Percentiles rank a stretch among this genome's conserved stretches.
phyloP scores from a whole-genome alignment of 2,888 invertebrate genomes.

The Meiosimyza decipiens region DNA sequence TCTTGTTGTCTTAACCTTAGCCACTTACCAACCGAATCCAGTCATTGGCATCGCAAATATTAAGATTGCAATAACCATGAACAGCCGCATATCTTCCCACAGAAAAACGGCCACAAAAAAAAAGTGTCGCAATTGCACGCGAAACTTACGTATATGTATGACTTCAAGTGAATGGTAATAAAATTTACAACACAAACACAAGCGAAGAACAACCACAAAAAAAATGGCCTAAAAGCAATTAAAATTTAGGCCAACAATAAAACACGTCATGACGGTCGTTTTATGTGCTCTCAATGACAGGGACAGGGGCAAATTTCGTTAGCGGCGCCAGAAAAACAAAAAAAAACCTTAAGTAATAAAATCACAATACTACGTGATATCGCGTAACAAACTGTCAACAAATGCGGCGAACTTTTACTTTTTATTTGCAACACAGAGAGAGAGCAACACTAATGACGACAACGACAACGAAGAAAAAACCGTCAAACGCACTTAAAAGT shows the following conservation, averaged over 20 bases:
- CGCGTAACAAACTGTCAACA: not conserved
- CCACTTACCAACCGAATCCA: constrained; percentile 88
- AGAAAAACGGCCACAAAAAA: constrained; percentile 24
- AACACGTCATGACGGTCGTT: constrained; percentile 6
- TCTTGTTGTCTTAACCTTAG: not conserved
- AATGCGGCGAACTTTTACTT: constrained; percentile 1
- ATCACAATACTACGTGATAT: too few species aligned
- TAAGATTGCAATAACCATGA: constrained; percentile 85
- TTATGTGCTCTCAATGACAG: not conserved
- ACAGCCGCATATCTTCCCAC: constrained; percentile 74
- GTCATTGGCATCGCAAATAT: constrained; percentile 89
- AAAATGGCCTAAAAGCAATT: constrained; percentile 1
- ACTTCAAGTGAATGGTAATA: not conserved
- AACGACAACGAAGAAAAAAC: not conserved
- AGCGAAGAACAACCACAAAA: not conserved
- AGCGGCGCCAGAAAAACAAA: too few species aligned
- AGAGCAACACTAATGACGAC: not conserved
- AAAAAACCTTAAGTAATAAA: too few species aligned
- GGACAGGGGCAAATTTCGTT: not conserved
- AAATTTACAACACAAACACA: constrained; percentile 10
- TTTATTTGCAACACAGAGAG: not conserved
- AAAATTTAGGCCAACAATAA: constrained; percentile 22
- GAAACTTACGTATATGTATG: constrained; percentile 13
- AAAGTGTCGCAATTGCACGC: constrained; percentile 29
- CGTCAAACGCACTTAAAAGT: constrained; percentile 60